Base-by-base conservation (phyloP, 2,113 vertebrate genomes). In the Rafetus swinhoei region DNA sequence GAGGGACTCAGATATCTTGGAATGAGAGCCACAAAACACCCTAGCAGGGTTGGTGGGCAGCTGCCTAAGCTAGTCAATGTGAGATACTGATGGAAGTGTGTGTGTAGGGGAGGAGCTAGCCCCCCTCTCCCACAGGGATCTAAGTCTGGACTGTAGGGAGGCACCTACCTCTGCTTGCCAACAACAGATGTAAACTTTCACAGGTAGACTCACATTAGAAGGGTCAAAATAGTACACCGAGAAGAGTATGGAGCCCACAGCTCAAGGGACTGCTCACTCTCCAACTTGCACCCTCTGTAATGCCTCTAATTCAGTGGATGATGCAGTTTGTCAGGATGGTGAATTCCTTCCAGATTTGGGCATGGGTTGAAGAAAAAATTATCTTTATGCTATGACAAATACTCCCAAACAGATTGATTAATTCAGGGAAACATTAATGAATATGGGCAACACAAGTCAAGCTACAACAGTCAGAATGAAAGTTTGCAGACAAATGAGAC, bases 401-500 rank as follows among this genome's bases (percentile, higher is more conserved):
- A 91, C 57, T n/a, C 50, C 87, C 79, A 22, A 89, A 90, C 89
- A 81, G 39, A 77, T 24, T 77, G 39, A 50, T 77, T 50, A 77
- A 35, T 65, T 91, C 45, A 91, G 55, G 88, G 91, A 84, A 27
- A 92, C 32, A 87, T 45, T 93, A 54, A 76, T 77, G 27, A 50
- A 86, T 93, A 93, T 94, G 72, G 81, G 92, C 32, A 80, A 88
- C 89, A 91, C 90, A 90, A 79, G 81, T 86, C 55, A 59, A 91
- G 53, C 80, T 91, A 83, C 90, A 89, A 76, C 9, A 86, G 92
- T 93, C 88, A 82, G 59, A 74, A 15, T 29, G 53, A 91, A 25
- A 12, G 55, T 55, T 65, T 14, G 13, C 74, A 93, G 88, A 84
- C 53, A 32, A 72, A 35, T 72, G n/a, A 72, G 35, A 69, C 65